phyloP scores from a whole-genome alignment of 2,888 invertebrate genomes.

The Anticlea derivata region DNA sequence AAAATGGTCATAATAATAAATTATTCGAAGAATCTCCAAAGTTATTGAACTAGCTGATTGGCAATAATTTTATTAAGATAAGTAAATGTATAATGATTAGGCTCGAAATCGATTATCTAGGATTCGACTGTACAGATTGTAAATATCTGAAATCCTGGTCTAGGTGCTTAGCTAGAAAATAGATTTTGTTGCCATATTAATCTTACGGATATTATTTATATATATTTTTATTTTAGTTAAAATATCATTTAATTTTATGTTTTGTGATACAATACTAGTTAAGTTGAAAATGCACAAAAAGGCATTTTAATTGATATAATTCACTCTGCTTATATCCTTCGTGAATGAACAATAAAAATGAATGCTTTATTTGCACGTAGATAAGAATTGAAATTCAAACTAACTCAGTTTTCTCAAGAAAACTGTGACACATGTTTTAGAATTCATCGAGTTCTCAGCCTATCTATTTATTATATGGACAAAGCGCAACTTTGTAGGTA shows the following conservation, averaged over 20 bases:
- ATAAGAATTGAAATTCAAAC: not conserved
- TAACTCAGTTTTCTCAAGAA: not conserved
- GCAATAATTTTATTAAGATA: constrained; percentile 72
- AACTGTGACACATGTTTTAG: not conserved
- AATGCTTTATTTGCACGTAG: not conserved
- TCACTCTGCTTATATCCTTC: not conserved
- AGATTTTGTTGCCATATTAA: constrained; percentile 83
- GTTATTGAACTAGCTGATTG: constrained; percentile 73
- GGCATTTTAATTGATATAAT: constrained; percentile 2
- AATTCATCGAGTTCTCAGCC: too few species aligned
- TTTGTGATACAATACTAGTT: constrained; percentile 76
- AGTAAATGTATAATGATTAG: constrained; percentile 64
- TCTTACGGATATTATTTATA: constrained; percentile 73
- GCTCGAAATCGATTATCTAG: constrained; percentile 49
- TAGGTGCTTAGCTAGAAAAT: constrained; percentile 81
- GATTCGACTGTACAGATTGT: constrained; percentile 73
- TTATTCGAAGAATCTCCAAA: constrained; percentile 51
- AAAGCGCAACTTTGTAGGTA: constrained; percentile 1
- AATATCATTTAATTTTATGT: constrained; percentile 73
- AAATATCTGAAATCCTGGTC: constrained; percentile 74
- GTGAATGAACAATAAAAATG: not conserved
- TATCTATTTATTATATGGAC: constrained; percentile 5
- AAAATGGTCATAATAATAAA: constrained; percentile 54
- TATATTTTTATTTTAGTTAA: constrained; percentile 74
- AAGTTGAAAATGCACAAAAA: constrained; percentile 19